Percentiles rank a stretch among this genome's conserved stretches.
phyloP scores from a whole-genome alignment of 2,888 invertebrate genomes.

The Thecocarcelia acutangulata region DNA sequence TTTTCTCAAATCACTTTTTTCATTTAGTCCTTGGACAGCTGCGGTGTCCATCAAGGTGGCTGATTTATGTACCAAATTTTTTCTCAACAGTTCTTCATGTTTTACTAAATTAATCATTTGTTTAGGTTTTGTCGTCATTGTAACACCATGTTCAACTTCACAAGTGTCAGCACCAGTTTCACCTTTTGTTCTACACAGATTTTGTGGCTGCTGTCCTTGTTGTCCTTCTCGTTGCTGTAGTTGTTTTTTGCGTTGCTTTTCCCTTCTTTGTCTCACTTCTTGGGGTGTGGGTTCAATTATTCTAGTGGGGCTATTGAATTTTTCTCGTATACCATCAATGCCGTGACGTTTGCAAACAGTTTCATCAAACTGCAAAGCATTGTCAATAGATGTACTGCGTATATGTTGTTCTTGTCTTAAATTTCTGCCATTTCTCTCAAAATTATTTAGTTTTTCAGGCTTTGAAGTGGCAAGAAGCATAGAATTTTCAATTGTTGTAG shows the following conservation, averaged over 20 bases:
- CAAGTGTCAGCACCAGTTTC: conserved; percentile 22
- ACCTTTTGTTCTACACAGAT: conserved; percentile 3
- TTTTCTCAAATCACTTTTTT: conserved; percentile 39
- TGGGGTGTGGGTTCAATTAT: conserved; percentile 72
- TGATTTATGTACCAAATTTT: conserved; percentile 53
- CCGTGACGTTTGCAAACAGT: conserved; percentile 75
- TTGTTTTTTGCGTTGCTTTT: conserved; percentile 67
- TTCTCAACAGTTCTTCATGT: conserved; percentile 52
- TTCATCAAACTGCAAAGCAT: conserved; percentile 74
- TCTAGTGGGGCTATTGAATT: conserved; percentile 77
- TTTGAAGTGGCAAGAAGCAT: not conserved
- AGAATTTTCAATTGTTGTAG: conserved; percentile 68
- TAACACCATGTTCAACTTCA: conserved; percentile 1
- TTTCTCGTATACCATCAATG: conserved; percentile 77
- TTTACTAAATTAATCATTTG: conserved; percentile 60
- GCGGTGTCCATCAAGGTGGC: conserved; percentile 33
- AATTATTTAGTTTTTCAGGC: conserved; percentile 19
- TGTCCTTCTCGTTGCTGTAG: conserved; percentile 29
- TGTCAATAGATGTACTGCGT: conserved; percentile 73
- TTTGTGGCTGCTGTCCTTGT: conserved; percentile 46
- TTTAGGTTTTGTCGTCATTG: conserved; percentile 46
- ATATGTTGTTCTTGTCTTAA: conserved; percentile 61
- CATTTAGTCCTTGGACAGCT: conserved; percentile 62
- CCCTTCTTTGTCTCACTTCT: conserved; percentile 67
- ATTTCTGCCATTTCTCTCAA: conserved; percentile 17